These are phyloP conservation scores for Diarsia dahlii DNA, from an alignment of 2,888 invertebrate species.

Conservation along the genomic window DNA sequence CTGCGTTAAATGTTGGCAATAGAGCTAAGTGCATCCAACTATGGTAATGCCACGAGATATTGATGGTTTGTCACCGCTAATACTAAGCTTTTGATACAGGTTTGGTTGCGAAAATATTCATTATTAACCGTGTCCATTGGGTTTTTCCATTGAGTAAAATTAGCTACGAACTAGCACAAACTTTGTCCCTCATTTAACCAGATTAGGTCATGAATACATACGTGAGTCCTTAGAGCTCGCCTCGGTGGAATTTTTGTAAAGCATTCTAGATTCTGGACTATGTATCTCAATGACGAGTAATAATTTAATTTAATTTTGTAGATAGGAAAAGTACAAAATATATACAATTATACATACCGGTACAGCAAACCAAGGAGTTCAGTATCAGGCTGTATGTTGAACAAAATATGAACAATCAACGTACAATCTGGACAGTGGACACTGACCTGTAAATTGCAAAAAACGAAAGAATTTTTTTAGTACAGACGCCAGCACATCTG, in stretches of 20 bases:
- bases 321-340: too few relatives aligned
- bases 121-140: neutral
- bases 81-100: slow-evolving; percentile 26
- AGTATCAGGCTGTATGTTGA: too few relatives aligned
- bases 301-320: too few relatives aligned
- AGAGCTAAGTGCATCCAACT: slow-evolving; percentile 74
- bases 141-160: neutral
- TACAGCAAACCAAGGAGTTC: neutral
- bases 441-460: too few relatives aligned
- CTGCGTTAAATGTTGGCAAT: slow-evolving; percentile 70
- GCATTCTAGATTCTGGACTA: too few relatives aligned
- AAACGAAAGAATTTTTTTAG: too few relatives aligned
- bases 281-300: too few relatives aligned
- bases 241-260: neutral
- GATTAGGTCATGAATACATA: neutral
- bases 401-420: neutral
- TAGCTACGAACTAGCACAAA: neutral
- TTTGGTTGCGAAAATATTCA: slow-evolving; percentile 4
- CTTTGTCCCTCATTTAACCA: neutral
- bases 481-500: too few relatives aligned
- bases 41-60: slow-evolving; percentile 38
- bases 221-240: too few relatives aligned
- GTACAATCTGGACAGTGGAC: too few relatives aligned
- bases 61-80: slow-evolving; percentile 35
- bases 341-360: too few relatives aligned